A percentile compares a stretch with the other conserved stretches of the same genome.
Conservation (phyloP, 2,888 invertebrate genomes). For the Stenichneumon culpator region DNA sequence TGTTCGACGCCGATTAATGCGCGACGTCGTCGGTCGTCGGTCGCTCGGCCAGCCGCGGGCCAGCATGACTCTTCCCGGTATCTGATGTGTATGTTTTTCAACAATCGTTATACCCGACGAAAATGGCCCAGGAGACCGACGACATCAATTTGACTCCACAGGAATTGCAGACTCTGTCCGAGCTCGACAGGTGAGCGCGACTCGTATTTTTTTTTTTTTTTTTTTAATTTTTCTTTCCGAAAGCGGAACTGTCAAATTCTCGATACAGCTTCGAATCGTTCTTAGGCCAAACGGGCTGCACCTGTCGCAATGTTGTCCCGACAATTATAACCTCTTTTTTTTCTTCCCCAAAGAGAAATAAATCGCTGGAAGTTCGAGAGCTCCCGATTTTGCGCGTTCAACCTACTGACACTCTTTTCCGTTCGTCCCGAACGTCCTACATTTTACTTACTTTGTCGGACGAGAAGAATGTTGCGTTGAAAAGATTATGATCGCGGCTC, state of each 20-base stretch:
- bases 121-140: constrained; percentile 88
- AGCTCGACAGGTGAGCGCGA: constrained; percentile 92
- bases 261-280: background rate
- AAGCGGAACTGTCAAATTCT: constrained; percentile 14
- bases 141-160: constrained; percentile 92
- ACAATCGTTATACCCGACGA: constrained; percentile 54
- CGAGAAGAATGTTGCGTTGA: background rate
- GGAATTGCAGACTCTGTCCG: constrained; percentile 94
- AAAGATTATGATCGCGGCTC: background rate
- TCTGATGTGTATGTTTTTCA: constrained; percentile 63
- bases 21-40: constrained; percentile 33
- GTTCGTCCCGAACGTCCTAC: constrained; percentile 67
- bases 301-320: constrained; percentile 12
- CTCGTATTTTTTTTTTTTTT: background rate
- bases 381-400: constrained; percentile 73
- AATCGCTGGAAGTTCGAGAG: constrained; percentile 74
- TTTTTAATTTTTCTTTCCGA: too few species aligned
- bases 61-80: constrained; percentile 73
- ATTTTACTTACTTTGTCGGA: constrained; percentile 40
- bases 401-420: constrained; percentile 82
- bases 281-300: background rate
- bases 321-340: constrained; percentile 18
- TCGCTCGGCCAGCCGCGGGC: constrained; percentile 62
- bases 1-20: constrained; percentile 9
- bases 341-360: constrained; percentile 62